These are phyloP conservation scores for Meloidogyne exigua DNA, from an alignment of 1,140 invertebrate genomes.

Conservation along the genomic window DNA sequence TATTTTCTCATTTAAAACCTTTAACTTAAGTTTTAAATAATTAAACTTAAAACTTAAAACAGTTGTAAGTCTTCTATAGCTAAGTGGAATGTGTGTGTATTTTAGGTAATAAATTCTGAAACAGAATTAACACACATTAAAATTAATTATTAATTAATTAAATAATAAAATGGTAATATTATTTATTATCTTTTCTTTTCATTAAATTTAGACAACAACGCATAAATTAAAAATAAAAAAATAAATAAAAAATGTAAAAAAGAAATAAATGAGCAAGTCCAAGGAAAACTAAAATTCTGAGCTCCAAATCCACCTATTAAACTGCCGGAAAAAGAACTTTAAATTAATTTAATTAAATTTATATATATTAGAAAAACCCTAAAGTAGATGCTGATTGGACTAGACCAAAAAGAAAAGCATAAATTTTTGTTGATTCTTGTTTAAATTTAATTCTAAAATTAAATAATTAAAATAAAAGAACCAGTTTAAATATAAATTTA, in stretches of 20 bases:
- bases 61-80: too few relatives aligned
- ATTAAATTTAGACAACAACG: not conserved
- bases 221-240: not conserved
- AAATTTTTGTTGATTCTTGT: constrained; percentile 15
- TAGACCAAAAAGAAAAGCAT: constrained; percentile 21
- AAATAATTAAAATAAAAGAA: not conserved
- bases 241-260: constrained; percentile 13
- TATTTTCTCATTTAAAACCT: too few relatives aligned
- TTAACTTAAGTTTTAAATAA: too few relatives aligned
- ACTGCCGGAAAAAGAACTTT: constrained; percentile 15
- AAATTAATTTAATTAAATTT: not conserved
- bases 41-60: too few relatives aligned
- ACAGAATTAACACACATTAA: too few relatives aligned
- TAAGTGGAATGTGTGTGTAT: too few relatives aligned
- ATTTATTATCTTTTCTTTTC: not conserved
- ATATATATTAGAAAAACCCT: constrained; percentile 6
- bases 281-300: constrained; percentile 7
- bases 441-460: not conserved
- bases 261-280: constrained; percentile 17
- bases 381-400: constrained; percentile 24
- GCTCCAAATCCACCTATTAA: constrained; percentile 17
- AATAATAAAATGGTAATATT: too few relatives aligned
- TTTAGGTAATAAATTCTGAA: too few relatives aligned
- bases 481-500: not conserved
- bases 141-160: too few relatives aligned